Conservation (phyloP, 2,888 invertebrate species). For the Glyphotaelius pellucidus region DNA sequence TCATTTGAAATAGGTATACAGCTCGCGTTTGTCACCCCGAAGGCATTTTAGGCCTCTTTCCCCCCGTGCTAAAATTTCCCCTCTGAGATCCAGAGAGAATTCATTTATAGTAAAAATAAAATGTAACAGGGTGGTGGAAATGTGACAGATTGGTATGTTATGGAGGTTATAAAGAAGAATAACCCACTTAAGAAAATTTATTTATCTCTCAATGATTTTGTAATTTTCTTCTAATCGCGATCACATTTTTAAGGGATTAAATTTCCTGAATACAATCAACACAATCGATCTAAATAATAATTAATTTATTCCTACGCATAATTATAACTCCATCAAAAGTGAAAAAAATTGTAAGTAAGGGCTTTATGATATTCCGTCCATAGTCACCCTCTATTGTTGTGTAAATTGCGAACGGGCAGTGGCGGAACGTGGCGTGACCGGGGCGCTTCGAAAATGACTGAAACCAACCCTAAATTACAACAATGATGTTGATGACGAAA, state of each 20-base stretch:
- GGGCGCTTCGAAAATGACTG: constrained; percentile 48
- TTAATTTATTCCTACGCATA: constrained; percentile 63
- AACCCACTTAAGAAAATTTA: background rate
- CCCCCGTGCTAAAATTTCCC: no score
- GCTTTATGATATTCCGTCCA: constrained; percentile 50
- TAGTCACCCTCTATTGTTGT: constrained; percentile 54
- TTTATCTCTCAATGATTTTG: background rate
- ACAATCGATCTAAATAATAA: constrained; percentile 61
- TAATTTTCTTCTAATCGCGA: background rate
- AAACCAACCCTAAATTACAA: constrained; percentile 54
- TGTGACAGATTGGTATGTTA: no score
- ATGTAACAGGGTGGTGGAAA: no score
- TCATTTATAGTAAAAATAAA: no score
- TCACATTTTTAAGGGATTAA: constrained; percentile 29
- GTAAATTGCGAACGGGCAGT: constrained; percentile 43
- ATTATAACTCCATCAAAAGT: constrained; percentile 62
- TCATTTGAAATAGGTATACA: no score
- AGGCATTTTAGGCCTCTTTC: no score
- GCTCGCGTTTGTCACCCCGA: no score
- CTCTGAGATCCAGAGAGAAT: no score
- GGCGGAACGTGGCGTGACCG: constrained; percentile 47
- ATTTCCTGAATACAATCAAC: constrained; percentile 48
- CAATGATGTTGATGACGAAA: constrained; percentile 49
- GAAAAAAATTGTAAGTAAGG: constrained; percentile 46
- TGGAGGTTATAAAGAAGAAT: no score